phyloP scores from a whole-genome alignment of 1,140 invertebrate genomes.

The Aphelenchoides avenae region DNA sequence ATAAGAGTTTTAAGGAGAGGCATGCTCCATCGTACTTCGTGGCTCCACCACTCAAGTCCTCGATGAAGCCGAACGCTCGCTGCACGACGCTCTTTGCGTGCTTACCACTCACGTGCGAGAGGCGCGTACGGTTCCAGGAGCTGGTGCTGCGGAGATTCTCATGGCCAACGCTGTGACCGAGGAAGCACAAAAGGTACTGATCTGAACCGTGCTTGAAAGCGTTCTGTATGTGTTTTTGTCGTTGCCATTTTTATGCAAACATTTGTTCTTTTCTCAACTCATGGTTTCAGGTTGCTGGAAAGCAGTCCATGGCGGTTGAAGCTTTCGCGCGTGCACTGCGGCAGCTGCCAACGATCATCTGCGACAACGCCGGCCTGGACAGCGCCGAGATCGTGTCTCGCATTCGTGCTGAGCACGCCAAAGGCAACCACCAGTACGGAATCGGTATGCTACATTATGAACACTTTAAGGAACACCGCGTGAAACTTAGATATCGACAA shows the following conservation, averaged over 20 bases:
- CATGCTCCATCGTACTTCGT: conserved; percentile 90
- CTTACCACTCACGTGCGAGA: conserved; percentile 82
- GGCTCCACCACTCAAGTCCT: conserved; percentile 99
- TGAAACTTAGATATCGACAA: conserved; percentile 60
- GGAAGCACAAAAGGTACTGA: conserved; percentile 71
- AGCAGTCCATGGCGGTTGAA: conserved; percentile 95
- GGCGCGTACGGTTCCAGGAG: conserved; percentile 66
- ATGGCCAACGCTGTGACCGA: conserved; percentile 86
- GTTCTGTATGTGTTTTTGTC: conserved; percentile 1
- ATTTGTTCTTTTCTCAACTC: conserved; percentile 1
- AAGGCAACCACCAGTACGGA: conserved; percentile 73
- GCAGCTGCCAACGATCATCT: conserved; percentile 86
- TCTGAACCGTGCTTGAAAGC: background rate
- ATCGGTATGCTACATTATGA: conserved; percentile 67
- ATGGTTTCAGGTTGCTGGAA: conserved; percentile 74
- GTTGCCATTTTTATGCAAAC: background rate
- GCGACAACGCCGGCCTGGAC: conserved; percentile 97
- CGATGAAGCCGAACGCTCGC: conserved; percentile 92
- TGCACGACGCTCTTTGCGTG: conserved; percentile 97
- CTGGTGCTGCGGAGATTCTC: conserved; percentile 74
- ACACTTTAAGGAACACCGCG: background rate
- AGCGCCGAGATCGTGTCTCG: conserved; percentile 86
- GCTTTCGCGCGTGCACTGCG: conserved; percentile 82
- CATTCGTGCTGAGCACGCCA: conserved; percentile 80
- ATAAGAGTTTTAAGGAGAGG: conserved; percentile 81